Base-by-base conservation (phyloP, 2,113 vertebrate species). In the Pheucticus melanocephalus region DNA sequence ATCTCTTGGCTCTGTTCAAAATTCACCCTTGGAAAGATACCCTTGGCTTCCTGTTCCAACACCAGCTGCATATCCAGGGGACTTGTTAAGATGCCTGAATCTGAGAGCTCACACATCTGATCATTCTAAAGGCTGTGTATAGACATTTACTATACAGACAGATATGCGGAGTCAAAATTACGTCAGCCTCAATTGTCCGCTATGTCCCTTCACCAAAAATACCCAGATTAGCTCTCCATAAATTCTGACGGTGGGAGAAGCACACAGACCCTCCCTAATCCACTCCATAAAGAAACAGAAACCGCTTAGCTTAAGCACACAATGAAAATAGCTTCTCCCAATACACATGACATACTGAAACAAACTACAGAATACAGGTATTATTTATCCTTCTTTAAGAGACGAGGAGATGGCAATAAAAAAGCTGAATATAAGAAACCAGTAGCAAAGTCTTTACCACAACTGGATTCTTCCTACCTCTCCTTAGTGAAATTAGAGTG, bases 31-130 rank as follows among this genome's bases (percentile, higher is more conserved):
- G 28, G 31, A 35, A 75, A 64, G 54, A 40, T 8, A 53, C 10
- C 21, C 21, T 15, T 28, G 37, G 8, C 25, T 76, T 50, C 39
- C 28, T 71, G 33, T 56, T 79, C 54, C 31, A 61, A 25, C n/a
- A 76, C n/a, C 0, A 4, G 18, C 39, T 65, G 42, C n/a, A 23
- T 30, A 85, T 51, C 42, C 30, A 45, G 28, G 22, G 33, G 8
- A 45, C 17, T 63, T 48, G 28, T 42, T 59, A 54, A 69, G 45
- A 69, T 56, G 63, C 30, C 50, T 47, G 30, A 81, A 40, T 40
- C 33, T 0, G 0, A 48, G 13, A 82, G 44, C 11, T 72, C n/a
- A 37, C 6, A 7, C 1, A 1, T 45, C 47, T 68, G 39, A 78
- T 83, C 56, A 79, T n/a, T 44, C 47, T 44, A 39, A 86, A 86